Conservation (phyloP, 2,797 vertebrate genomes). For the Sebastes glaucus region DNA sequence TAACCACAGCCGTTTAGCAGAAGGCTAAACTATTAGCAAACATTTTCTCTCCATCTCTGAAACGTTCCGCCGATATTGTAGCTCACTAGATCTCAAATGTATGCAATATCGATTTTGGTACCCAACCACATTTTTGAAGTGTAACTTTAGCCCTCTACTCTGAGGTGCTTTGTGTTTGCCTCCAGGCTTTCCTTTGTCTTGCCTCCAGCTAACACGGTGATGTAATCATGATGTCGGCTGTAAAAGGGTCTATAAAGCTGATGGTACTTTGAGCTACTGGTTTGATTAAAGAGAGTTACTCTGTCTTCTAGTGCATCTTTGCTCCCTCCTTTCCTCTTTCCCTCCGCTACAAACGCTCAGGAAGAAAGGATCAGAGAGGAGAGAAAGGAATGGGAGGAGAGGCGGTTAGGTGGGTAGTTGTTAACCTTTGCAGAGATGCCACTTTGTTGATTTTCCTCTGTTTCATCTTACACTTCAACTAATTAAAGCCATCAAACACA, state of each 20-base stretch:
- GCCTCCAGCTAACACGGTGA: background rate
- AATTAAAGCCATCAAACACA: constrained; percentile 69
- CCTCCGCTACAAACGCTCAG: background rate
- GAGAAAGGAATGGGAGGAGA: background rate
- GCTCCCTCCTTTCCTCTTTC: constrained; percentile 22
- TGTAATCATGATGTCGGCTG: background rate
- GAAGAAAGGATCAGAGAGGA: constrained; percentile 13
- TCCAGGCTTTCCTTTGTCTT: background rate
- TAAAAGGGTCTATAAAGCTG: constrained; percentile 30
- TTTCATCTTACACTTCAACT: constrained; percentile 56
- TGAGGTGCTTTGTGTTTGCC: background rate
- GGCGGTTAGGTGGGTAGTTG: constrained; percentile 17
- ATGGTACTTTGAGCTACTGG: constrained; percentile 47
- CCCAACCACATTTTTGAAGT: background rate
- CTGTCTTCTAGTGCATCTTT: constrained; percentile 19
- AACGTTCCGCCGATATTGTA: too few species aligned
- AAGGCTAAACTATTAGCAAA: too few species aligned
- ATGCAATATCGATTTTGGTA: background rate
- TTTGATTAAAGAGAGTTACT: constrained; percentile 58
- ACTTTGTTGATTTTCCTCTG: constrained; percentile 64
- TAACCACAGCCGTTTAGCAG: too few species aligned
- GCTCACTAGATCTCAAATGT: too few species aligned
- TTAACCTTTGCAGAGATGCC: constrained; percentile 68
- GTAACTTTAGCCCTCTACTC: too few species aligned
- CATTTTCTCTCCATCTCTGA: too few species aligned